phyloP scores from a whole-genome alignment of 2,888 invertebrate genomes.

The Atethmia centrago region DNA sequence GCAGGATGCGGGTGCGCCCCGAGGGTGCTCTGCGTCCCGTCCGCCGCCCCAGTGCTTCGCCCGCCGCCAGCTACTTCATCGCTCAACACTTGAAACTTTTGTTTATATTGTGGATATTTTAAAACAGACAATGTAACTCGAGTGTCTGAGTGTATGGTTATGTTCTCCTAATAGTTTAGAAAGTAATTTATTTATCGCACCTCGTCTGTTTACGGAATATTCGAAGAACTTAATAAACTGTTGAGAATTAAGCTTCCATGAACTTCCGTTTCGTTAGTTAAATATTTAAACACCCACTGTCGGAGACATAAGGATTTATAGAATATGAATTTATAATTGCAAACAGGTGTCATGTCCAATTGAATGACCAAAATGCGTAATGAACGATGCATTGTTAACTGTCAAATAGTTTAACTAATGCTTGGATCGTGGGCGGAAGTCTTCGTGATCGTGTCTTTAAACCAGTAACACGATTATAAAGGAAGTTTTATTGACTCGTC shows the following conservation, averaged over 20 bases:
- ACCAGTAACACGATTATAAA: constrained; percentile 4
- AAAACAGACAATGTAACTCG: constrained; percentile 49
- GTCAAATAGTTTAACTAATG: constrained; percentile 16
- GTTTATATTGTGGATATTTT: constrained; percentile 51
- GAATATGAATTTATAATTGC: constrained; percentile 19
- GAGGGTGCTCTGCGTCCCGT: constrained; percentile 51
- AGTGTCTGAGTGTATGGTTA: constrained; percentile 31
- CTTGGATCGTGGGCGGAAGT: constrained; percentile 33
- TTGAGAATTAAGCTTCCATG: constrained; percentile 1
- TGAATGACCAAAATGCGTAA: constrained; percentile 30
- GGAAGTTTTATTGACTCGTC: constrained; percentile 22
- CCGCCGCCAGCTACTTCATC: constrained; percentile 64
- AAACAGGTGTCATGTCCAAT: constrained; percentile 17
- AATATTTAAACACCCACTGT: background rate
- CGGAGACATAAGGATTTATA: background rate
- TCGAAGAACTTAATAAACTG: constrained; percentile 19
- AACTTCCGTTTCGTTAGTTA: background rate
- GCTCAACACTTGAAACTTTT: constrained; percentile 51
- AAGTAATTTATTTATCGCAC: constrained; percentile 48
- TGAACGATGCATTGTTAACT: constrained; percentile 39
- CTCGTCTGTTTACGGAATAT: constrained; percentile 6
- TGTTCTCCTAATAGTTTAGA: constrained; percentile 45
- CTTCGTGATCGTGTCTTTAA: constrained; percentile 1
- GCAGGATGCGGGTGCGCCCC: constrained; percentile 72
- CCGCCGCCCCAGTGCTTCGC: constrained; percentile 59